A percentile compares a stretch with the other conserved stretches of the same genome.
Evolutionary conservation across 1,140 invertebrate genomes (phyloP).

Genomic region (Drosophila pandora): DNA sequence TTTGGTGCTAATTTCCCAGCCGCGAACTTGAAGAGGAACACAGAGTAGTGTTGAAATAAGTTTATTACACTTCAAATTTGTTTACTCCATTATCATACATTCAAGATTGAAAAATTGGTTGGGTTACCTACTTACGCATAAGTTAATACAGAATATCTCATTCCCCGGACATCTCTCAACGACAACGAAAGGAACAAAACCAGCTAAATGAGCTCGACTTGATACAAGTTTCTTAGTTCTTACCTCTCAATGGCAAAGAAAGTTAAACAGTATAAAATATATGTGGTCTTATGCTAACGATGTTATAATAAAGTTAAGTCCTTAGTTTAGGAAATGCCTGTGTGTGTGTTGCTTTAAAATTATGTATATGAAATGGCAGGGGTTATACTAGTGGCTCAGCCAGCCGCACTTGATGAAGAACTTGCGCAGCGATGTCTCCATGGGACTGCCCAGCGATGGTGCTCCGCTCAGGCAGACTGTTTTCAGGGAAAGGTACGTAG

Average conservation of each 20-base stretch:
- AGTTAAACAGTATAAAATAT: conserved; percentile 56
- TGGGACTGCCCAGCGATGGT: conserved; percentile 67
- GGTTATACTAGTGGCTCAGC: conserved; percentile 67
- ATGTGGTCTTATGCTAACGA: conserved; percentile 48
- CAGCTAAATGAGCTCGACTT: conserved; percentile 56
- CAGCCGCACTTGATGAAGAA: conserved; percentile 83
- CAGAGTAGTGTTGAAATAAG: conserved; percentile 31
- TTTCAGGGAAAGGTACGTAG: conserved; percentile 86
- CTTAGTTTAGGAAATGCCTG: conserved; percentile 51
- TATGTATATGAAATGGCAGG: background rate
- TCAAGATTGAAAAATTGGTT: conserved; percentile 69
- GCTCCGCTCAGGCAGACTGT: conserved; percentile 84
- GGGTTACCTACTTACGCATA: conserved; percentile 66
- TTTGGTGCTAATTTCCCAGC: background rate
- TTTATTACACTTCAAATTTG: conserved; percentile 63
- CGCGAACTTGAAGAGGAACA: conserved; percentile 6
- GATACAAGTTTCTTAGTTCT: conserved; percentile 69
- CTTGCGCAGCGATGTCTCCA: conserved; percentile 78
- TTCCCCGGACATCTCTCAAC: conserved; percentile 35
- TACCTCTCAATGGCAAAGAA: conserved; percentile 55
- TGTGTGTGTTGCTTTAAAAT: conserved; percentile 5
- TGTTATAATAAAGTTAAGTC: conserved; percentile 61
- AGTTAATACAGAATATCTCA: conserved; percentile 47
- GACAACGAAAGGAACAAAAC: conserved; percentile 40
- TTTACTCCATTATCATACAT: conserved; percentile 30